Percentiles rank a stretch among this genome's conserved stretches.
These are phyloP conservation scores for Larimichthys crocea DNA, from an alignment of 2,113 vertebrate species.

Conservation along the genomic window DNA sequence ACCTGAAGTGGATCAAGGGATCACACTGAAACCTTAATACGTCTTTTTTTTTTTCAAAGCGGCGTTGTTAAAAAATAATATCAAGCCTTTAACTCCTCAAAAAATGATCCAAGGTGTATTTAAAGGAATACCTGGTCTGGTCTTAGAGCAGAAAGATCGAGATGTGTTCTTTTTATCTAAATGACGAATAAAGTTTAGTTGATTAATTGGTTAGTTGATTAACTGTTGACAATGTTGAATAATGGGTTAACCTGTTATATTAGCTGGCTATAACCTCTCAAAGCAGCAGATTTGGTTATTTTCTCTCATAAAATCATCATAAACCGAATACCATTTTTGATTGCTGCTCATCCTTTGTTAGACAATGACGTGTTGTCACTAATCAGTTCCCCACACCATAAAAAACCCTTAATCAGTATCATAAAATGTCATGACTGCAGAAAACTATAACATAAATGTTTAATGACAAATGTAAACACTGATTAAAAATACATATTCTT, in stretches of 20 bases:
- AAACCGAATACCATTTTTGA: neutral
- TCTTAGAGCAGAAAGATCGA: neutral
- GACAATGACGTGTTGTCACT: neutral
- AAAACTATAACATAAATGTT: neutral
- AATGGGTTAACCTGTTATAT: neutral
- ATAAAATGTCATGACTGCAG: neutral
- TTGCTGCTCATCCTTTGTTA: neutral
- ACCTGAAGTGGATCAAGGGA: neutral
- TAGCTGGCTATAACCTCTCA: neutral
- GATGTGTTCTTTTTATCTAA: neutral
- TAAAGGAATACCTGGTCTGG: neutral
- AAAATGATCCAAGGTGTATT: neutral
- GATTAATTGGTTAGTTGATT: neutral
- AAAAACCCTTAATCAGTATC: neutral
- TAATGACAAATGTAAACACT: neutral
- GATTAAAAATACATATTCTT: neutral
- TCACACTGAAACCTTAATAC: neutral
- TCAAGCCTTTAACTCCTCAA: neutral
- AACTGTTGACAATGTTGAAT: neutral
- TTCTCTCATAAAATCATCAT: neutral
- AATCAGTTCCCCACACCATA: neutral
- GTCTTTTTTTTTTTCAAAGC: neutral
- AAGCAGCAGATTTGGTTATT: neutral
- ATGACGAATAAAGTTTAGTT: neutral
- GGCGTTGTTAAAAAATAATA: neutral